Evolutionary conservation across 2,888 invertebrate genomes (phyloP).

Genomic region (Monopis laevigella): DNA sequence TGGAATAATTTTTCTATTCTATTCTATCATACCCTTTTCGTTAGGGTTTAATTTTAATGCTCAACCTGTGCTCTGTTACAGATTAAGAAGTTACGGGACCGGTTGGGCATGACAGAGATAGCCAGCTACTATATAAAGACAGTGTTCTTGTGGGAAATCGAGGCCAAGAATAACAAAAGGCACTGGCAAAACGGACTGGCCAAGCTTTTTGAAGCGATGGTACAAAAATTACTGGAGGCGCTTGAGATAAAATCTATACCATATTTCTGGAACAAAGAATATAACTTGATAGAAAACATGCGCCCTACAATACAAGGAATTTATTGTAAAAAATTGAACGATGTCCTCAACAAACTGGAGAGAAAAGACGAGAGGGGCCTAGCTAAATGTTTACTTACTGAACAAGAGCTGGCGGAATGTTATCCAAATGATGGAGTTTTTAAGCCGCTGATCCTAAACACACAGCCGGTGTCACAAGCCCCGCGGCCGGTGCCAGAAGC

Average conservation of each 20-base stretch:
- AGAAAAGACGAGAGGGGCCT: slow-evolving; percentile 36
- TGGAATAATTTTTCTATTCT: no score
- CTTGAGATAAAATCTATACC: slow-evolving; percentile 34
- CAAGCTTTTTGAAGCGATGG: slow-evolving; percentile 37
- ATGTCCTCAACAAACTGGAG: slow-evolving; percentile 41
- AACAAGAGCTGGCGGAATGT: slow-evolving; percentile 32
- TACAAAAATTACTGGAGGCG: slow-evolving; percentile 35
- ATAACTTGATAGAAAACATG: slow-evolving; percentile 42
- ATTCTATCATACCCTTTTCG: no score
- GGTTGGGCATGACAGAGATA: slow-evolving; percentile 42
- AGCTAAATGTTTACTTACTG: slow-evolving; percentile 29
- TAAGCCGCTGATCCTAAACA: no score
- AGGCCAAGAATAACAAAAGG: slow-evolving; percentile 31
- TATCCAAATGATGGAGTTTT: neutral
- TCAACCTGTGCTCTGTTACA: no score
- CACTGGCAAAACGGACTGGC: slow-evolving; percentile 44
- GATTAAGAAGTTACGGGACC: slow-evolving; percentile 62
- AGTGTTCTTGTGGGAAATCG: slow-evolving; percentile 52
- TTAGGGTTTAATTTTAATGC: no score
- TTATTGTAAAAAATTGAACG: slow-evolving; percentile 39
- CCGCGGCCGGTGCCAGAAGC: neutral
- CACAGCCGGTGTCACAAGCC: slow-evolving; percentile 18
- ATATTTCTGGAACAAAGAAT: slow-evolving; percentile 44
- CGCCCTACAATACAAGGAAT: slow-evolving; percentile 31
- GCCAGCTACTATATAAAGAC: slow-evolving; percentile 70